Conservation (phyloP, 1,140 invertebrate species). For the Brachionus rubens region DNA sequence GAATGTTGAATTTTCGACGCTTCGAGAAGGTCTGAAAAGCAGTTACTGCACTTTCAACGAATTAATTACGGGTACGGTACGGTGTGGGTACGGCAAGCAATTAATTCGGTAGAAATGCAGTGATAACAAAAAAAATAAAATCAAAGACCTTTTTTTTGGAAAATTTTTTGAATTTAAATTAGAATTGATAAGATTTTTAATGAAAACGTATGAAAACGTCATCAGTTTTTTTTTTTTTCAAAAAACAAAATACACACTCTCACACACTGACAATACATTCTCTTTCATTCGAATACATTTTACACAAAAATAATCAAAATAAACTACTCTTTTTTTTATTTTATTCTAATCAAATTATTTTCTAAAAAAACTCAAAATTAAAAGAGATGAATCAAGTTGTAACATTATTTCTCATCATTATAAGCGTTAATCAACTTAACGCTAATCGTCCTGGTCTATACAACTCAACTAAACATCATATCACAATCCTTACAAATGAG, state of each 20-base stretch:
- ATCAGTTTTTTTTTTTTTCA: slow-evolving; percentile 11
- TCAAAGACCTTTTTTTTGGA: too few relatives aligned
- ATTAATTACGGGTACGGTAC: too few relatives aligned
- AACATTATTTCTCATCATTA: neutral
- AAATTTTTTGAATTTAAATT: too few relatives aligned
- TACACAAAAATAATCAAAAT: neutral
- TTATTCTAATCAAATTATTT: neutral
- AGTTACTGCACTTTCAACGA: too few relatives aligned
- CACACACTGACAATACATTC: neutral
- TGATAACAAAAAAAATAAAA: too few relatives aligned
- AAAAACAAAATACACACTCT: neutral
- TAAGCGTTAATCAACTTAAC: neutral
- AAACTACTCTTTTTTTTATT: neutral
- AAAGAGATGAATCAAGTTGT: neutral
- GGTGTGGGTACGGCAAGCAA: too few relatives aligned
- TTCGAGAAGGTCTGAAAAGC: too few relatives aligned
- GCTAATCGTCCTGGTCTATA: neutral
- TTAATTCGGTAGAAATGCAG: too few relatives aligned
- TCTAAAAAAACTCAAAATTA: neutral
- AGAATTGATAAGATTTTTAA: too few relatives aligned
- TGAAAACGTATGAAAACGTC: neutral
- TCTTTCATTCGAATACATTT: neutral
- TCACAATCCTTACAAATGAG: neutral
- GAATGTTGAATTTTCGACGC: too few relatives aligned
- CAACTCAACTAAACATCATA: neutral